phyloP scores from a whole-genome alignment of 1,140 invertebrate genomes.

The Sweltsa coloradensis region DNA sequence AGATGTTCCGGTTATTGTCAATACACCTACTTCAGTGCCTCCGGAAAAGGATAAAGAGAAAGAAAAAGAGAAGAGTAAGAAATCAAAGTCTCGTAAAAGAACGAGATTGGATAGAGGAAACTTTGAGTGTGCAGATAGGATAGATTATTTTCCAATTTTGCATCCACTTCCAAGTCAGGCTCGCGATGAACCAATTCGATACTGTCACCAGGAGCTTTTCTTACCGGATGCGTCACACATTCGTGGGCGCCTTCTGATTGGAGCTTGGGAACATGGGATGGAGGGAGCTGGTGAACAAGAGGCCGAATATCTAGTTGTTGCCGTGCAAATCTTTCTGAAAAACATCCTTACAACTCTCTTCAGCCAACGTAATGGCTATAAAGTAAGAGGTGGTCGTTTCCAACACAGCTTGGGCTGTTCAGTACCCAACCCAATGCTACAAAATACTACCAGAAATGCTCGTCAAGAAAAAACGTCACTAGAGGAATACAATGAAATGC shows the following conservation, averaged over 20 bases:
- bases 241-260: slow-evolving; percentile 61
- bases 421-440: slow-evolving; percentile 54
- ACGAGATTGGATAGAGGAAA: slow-evolving; percentile 39
- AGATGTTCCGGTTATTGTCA: not conserved
- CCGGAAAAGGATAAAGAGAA: slow-evolving; percentile 12
- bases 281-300: slow-evolving; percentile 65
- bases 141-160: slow-evolving; percentile 4
- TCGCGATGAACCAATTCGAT: slow-evolving; percentile 35
- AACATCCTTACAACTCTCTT: slow-evolving; percentile 61
- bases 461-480: slow-evolving; percentile 14
- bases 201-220: slow-evolving; percentile 49
- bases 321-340: slow-evolving; percentile 60
- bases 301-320: slow-evolving; percentile 57
- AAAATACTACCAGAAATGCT: slow-evolving; percentile 32
- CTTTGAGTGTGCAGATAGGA: slow-evolving; percentile 35
- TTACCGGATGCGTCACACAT: slow-evolving; percentile 65
- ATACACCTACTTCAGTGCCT: not conserved
- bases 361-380: slow-evolving; percentile 56
- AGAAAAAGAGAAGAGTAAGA: slow-evolving; percentile 14
- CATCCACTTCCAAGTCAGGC: slow-evolving; percentile 18
- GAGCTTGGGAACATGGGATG: slow-evolving; percentile 70
- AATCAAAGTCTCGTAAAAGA: slow-evolving; percentile 23
- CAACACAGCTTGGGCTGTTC: slow-evolving; percentile 58
- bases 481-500: slow-evolving; percentile 32
- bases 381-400: slow-evolving; percentile 49